Conservation (phyloP, 2,888 invertebrate genomes). For the Cephus runcator region DNA sequence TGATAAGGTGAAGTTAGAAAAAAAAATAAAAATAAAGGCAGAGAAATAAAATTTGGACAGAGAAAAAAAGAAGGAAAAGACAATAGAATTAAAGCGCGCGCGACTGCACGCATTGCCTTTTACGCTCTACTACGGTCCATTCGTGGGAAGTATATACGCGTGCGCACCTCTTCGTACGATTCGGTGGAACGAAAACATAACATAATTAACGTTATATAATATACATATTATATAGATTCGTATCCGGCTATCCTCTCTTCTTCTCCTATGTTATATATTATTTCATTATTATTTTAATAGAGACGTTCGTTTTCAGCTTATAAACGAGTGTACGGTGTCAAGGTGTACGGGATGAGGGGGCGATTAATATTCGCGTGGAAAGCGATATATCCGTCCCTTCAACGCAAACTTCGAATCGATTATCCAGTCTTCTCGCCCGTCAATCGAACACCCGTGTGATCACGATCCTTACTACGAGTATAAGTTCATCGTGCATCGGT, state of each 20-base stretch:
- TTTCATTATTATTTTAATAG: constrained; percentile 46
- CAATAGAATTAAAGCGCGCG: constrained; percentile 22
- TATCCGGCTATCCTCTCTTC: constrained; percentile 48
- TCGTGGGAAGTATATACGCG: constrained; percentile 6
- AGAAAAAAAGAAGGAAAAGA: background rate
- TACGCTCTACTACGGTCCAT: constrained; percentile 13
- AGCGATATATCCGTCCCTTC: constrained; percentile 9
- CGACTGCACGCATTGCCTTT: constrained; percentile 9
- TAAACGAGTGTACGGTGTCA: constrained; percentile 42
- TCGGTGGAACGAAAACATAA: constrained; percentile 44
- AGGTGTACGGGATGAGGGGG: constrained; percentile 19
- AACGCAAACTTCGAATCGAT: background rate
- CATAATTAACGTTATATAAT: constrained; percentile 58
- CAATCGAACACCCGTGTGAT: background rate
- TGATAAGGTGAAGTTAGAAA: background rate
- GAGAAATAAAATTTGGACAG: background rate
- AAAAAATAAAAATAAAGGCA: background rate
- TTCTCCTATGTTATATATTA: constrained; percentile 51
- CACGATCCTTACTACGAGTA: background rate
- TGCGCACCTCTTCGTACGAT: constrained; percentile 16
- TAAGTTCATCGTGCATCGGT: background rate
- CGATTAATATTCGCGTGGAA: constrained; percentile 9
- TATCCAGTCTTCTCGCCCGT: background rate
- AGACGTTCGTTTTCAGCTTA: constrained; percentile 43
- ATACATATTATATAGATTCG: constrained; percentile 58